Base-by-base conservation (phyloP, 64 coral and sea anemone genomes). In the Pocillopora verrucosa region DNA sequence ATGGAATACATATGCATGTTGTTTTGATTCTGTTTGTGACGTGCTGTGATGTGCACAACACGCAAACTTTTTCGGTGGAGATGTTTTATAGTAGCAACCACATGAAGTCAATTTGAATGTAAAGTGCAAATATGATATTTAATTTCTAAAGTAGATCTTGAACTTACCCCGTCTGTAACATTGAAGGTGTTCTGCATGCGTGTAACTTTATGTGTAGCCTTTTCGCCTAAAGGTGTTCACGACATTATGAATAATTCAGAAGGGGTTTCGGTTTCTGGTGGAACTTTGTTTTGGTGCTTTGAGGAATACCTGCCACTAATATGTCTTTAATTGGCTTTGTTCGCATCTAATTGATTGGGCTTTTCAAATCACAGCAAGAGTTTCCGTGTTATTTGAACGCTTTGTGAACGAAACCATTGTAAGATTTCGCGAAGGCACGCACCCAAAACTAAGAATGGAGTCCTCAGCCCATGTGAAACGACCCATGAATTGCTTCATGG, bases 401-500 rank as follows among this genome's bases (percentile, higher is more conserved):
- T 61, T 13, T 81, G 58, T 81, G 59, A 2, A 11, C 34, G 13
- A 60, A 17, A 13, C 24, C 64, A 85, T 57, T 72, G 34, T 0
- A 72, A 84, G 35, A 67, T 3, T 51, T 14, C 34, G 20, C 59
- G 17, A 12, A 84, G 2, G 34, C 16, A n/a, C 22, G 67, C 4
- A 24, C n/a, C 5, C 22, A 70, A 24, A 10, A n/a, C 67, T 25
- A 26, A 24, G 67, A 13, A 85, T 85, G 82, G 72, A 72, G 12
- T 85, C 82, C 16, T 12, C 76, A 17, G 61, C 72, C 37, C 95
- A 97, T 25, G 59, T 97, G 16, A 93, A 93, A 76, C 68, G 95
- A 73, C 95, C 95, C 68, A 97, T 97, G 95, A 97, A 97, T 76
- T 94, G 95, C 35, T 97, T 97, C 78, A 97, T 97, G 95, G 95